Evolutionary conservation across 2,797 vertebrate genomes (phyloP).

Genomic region (Malacoraja senta): DNA sequence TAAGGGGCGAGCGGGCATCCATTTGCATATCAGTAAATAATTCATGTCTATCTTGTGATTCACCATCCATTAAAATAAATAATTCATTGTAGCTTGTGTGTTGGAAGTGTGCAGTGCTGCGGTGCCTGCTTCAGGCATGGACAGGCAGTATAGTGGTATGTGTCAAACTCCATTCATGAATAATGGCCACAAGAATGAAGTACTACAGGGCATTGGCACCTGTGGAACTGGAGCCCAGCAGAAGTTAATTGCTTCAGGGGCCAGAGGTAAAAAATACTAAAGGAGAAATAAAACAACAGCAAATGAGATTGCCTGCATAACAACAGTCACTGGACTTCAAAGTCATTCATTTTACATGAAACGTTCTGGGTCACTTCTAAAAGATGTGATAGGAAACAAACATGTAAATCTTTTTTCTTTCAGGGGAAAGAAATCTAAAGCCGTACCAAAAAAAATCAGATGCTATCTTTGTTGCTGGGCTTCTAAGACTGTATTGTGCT

Average conservation of each 20-base stretch:
- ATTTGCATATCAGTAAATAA: not conserved
- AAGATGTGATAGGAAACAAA: not conserved
- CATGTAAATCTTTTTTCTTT: constrained; percentile 21
- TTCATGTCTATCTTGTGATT: not conserved
- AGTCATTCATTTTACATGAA: not conserved
- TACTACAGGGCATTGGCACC: not conserved
- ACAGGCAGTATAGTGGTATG: not conserved
- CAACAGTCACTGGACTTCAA: not conserved
- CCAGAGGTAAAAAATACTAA: not conserved
- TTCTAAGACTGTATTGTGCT: not conserved
- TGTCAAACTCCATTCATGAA: not conserved
- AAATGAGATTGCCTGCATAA: constrained; percentile 15
- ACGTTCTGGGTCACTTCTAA: not conserved
- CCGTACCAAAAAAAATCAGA: not conserved
- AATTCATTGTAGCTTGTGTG: not conserved
- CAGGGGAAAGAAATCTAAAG: not conserved
- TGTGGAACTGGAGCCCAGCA: not conserved
- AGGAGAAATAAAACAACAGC: not conserved
- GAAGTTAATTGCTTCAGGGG: not conserved
- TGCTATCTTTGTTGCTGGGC: not conserved
- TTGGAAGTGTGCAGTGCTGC: not conserved
- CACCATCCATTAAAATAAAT: not conserved
- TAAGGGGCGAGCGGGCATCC: not conserved
- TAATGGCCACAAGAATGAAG: not conserved
- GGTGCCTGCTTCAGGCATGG: not conserved